phyloP scores from a whole-genome alignment of 2,888 invertebrate species.

The Carabus problematicus region DNA sequence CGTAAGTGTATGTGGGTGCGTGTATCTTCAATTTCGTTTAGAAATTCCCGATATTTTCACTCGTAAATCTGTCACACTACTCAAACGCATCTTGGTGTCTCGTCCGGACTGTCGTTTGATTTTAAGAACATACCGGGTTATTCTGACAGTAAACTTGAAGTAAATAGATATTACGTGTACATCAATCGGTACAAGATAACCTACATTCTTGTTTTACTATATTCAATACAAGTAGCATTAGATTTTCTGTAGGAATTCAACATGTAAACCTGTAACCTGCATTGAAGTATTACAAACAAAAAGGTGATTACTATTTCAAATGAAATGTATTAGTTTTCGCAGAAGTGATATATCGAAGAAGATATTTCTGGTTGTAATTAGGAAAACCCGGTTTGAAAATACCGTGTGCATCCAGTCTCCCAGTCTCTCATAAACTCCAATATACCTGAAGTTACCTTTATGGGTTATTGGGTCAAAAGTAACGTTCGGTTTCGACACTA shows the following conservation, averaged over 20 bases:
- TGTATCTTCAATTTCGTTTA: slow-evolving; percentile 24
- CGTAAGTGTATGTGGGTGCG: slow-evolving; percentile 24
- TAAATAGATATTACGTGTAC: too few relatives aligned
- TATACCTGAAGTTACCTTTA: slow-evolving; percentile 49
- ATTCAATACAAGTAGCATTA: too few relatives aligned
- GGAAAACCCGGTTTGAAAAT: background rate
- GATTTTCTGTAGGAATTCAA: too few relatives aligned
- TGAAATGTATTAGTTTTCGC: background rate
- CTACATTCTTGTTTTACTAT: too few relatives aligned
- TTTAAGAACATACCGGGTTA: slow-evolving; percentile 10
- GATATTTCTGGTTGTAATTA: background rate
- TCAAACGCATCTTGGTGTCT: slow-evolving; percentile 20
- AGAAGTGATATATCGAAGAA: background rate
- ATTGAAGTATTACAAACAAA: too few relatives aligned
- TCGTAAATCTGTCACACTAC: slow-evolving; percentile 38
- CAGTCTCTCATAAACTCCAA: background rate
- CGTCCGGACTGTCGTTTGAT: too few relatives aligned
- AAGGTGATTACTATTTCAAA: background rate
- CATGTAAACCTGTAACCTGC: too few relatives aligned
- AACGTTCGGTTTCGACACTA: slow-evolving; percentile 46
- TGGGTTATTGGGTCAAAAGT: slow-evolving; percentile 54
- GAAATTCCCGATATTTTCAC: slow-evolving; percentile 40
- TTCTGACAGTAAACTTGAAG: too few relatives aligned
- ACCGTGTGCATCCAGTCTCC: background rate
- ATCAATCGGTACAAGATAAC: too few relatives aligned